Base-by-base conservation (phyloP, 2,888 invertebrate genomes). In the Spicauda simplicius region DNA sequence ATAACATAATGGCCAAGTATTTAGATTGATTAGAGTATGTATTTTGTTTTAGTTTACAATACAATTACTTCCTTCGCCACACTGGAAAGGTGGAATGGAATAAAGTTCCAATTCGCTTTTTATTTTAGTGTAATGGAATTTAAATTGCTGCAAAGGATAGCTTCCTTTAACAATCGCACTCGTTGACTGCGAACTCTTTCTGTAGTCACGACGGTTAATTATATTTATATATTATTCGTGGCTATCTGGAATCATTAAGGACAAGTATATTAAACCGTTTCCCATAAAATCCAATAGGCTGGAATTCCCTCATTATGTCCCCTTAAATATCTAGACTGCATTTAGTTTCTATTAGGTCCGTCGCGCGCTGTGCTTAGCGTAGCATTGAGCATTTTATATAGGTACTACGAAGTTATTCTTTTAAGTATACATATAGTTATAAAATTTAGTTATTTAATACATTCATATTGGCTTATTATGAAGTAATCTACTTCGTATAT, bases 91-190 rank as follows among this genome's bases (percentile, higher is more conserved):
- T 69, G 73, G 68, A 69, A 70, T 70, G 63, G 79, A 79, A 81
- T 79, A 81, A 79, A 81, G 79, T 81, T 83, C 77, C 81, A 86
- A 87, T 86, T 84, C 82, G 80, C 85, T 83, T 87, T 86, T 87
- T 85, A 87, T 85, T 86, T 83, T 80, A 82, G 78, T 83, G 81
- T 85, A 88, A 87, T 87, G 82, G 85, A 86, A 88, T 88, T 88
- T 85, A 88, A 88, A 88, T 87, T 84, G 85, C 83, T 77, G 80
- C 82, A 79, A 85, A 80, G 80, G 80, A 84, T 85, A 85, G 81
- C 83, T 86, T 84, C 83, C 85, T 84, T 84, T 82, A 83, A 84
- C 85, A 81, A 83, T 86, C 85, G 83, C 78, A 78, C 80, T 82
- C 82, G 81, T 81, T 86, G 83, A 81, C 79, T 79, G 80, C 79